phyloP scores from a whole-genome alignment of 2,888 invertebrate species.

The Phania funesta region DNA sequence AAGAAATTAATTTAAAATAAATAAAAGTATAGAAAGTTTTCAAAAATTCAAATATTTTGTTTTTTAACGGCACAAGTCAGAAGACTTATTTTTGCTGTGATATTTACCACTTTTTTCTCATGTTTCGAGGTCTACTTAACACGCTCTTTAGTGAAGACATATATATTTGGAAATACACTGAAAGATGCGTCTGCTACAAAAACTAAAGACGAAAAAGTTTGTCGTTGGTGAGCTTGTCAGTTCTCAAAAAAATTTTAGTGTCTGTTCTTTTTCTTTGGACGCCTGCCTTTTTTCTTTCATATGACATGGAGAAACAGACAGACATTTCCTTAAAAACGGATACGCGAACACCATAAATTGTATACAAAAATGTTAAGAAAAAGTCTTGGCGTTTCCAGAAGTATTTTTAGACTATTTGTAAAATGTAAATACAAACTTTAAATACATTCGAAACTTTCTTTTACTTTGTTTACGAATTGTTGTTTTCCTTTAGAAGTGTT shows the following conservation, averaged over 20 bases:
- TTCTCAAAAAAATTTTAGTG: conserved; percentile 32
- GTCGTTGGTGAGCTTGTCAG: conserved; percentile 42
- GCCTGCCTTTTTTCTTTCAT: conserved; percentile 12
- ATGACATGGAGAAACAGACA: conserved; percentile 15
- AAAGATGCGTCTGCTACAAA: background rate
- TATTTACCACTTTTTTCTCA: background rate
- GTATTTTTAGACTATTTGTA: conserved; percentile 9
- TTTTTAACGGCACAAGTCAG: background rate
- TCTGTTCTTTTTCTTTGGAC: conserved; percentile 8
- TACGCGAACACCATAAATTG: background rate
- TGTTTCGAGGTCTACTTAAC: conserved; percentile 33
- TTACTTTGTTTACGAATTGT: background rate
- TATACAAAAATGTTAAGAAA: conserved; percentile 20
- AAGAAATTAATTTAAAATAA: conserved; percentile 24
- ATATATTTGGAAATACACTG: background rate
- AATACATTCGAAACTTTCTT: background rate
- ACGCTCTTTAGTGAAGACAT: conserved; percentile 3
- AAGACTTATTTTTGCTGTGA: background rate
- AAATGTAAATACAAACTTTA: conserved; percentile 3
- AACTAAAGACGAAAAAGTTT: conserved; percentile 14
- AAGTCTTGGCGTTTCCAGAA: background rate
- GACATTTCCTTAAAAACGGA: conserved; percentile 32
- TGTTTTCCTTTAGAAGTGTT: no score
- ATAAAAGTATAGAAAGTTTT: background rate
- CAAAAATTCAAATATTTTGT: background rate